Percentiles rank a stretch among this genome's conserved stretches.
phyloP scores from a whole-genome alignment of 2,113 vertebrate species.

The Pyrgilauda ruficollis region DNA sequence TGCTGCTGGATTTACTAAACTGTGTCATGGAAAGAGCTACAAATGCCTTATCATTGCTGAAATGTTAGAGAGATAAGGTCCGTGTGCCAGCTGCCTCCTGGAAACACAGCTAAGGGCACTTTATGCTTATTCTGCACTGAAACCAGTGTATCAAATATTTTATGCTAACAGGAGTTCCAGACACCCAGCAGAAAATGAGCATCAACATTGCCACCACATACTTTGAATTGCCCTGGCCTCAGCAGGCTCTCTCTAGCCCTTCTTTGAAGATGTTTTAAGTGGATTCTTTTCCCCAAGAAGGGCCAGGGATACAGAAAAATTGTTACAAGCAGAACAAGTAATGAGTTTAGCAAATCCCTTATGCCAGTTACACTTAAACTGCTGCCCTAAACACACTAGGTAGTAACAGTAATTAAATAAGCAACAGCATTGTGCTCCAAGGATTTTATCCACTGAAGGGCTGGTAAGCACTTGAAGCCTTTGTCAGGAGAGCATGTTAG shows the following conservation, averaged over 20 bases:
- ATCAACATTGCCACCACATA: neutral
- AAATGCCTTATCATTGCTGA: constrained; percentile 36
- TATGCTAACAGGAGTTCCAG: neutral
- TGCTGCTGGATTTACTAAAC: constrained; percentile 3
- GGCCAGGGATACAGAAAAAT: neutral
- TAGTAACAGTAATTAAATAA: neutral
- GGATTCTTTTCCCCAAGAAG: neutral
- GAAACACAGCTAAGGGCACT: neutral
- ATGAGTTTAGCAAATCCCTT: constrained; percentile 10
- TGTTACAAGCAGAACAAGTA: neutral
- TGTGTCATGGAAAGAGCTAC: constrained; percentile 22
- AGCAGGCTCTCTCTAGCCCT: neutral
- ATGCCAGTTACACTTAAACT: neutral
- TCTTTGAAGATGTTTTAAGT: neutral
- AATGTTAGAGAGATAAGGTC: constrained; percentile 24
- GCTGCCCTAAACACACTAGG: neutral
- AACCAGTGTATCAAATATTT: neutral
- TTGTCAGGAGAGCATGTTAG: neutral
- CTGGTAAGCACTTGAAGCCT: neutral
- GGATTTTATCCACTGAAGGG: neutral
- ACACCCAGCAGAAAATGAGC: neutral
- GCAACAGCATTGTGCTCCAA: neutral
- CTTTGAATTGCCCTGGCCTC: neutral
- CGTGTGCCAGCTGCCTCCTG: neutral
- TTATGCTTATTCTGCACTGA: neutral